These are phyloP conservation scores for Mythimna lalbum DNA, from an alignment of 2,888 invertebrate genomes.

Conservation along the genomic window DNA sequence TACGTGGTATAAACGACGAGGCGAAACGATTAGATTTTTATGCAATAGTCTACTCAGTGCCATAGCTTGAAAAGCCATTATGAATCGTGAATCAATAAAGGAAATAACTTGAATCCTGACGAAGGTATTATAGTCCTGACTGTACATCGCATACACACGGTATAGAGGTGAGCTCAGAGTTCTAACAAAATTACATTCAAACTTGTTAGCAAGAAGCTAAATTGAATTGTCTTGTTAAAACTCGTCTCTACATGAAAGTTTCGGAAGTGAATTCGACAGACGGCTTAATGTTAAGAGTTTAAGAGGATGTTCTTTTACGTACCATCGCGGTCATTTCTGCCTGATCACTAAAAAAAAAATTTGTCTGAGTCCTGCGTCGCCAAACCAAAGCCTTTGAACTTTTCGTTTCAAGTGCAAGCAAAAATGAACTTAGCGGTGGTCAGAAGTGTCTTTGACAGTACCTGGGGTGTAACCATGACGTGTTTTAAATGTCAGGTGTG, in stretches of 20 bases:
- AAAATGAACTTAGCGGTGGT: too few relatives aligned
- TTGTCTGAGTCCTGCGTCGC: too few relatives aligned
- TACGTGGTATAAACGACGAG: too few relatives aligned
- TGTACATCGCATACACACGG: constrained; percentile 2
- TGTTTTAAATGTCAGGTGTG: too few relatives aligned
- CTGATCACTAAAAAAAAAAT: too few relatives aligned
- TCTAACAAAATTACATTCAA: constrained; percentile 19
- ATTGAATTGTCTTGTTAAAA: constrained; percentile 34
- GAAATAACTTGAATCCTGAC: background rate
- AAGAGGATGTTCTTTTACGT: background rate
- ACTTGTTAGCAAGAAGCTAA: constrained; percentile 29
- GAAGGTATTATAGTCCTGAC: background rate
- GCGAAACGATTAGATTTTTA: too few relatives aligned
- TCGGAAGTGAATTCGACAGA: constrained; percentile 19
- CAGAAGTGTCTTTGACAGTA: too few relatives aligned
- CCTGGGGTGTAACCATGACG: too few relatives aligned
- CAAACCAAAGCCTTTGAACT: too few relatives aligned
- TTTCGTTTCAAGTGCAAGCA: too few relatives aligned
- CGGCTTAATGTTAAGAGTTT: constrained; percentile 5
- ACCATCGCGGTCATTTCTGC: too few relatives aligned
- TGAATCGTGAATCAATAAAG: background rate
- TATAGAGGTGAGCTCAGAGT: constrained; percentile 12
- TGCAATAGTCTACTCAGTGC: background rate
- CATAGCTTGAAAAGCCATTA: background rate
- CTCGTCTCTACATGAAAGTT: constrained; percentile 11